Base-by-base conservation (phyloP, 2,113 vertebrate genomes). In the Coregonus clupeaformis region DNA sequence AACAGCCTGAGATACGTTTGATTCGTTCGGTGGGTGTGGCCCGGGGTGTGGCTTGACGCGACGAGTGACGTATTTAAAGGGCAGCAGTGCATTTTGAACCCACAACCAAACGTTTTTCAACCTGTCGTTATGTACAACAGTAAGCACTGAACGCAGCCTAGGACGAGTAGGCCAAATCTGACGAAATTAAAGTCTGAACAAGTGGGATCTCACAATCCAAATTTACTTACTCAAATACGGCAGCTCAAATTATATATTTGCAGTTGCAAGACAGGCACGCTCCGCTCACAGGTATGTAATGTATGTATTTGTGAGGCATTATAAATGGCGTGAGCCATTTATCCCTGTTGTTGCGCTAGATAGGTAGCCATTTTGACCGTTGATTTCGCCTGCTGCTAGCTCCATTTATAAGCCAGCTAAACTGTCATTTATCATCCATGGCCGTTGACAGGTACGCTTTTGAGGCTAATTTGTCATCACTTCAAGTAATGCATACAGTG, bases 361-460 rank as follows among this genome's bases (percentile, higher is more conserved):
- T n/a, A 79, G 71, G 82, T 74, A 81, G 79, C 82, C 82, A 84
- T 84, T 81, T 84, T 84, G 73, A 74, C 81, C 79, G 74, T 81
- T 81, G 79, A 82, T 82, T 79, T 71, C 16, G 13, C 13, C 16
- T 55, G 49, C 49, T 55, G 13, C 13, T 55, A n/a, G n/a, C n/a
- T n/a, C n/a, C n/a, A n/a, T n/a, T n/a, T n/a, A n/a, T n/a, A n/a
- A n/a, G n/a, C n/a, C n/a, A n/a, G n/a, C n/a, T n/a, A n/a, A 55
- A 7, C 16, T 55, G n/a, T 55, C 49, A 55, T 4, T 55, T 55
- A 55, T 14, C 16, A 12, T 14, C 49, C 49, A 55, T 14, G 36
- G 36, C 36, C 36, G 36, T 3, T 42, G 49, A 18, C 5, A 55
- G 49, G n/a, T n/a, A 4, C 6, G 6, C 3, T 4, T 55, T 5